These are phyloP conservation scores for Congeria kusceri DNA, from an alignment of 2,888 invertebrate species.

Conservation along the genomic window DNA sequence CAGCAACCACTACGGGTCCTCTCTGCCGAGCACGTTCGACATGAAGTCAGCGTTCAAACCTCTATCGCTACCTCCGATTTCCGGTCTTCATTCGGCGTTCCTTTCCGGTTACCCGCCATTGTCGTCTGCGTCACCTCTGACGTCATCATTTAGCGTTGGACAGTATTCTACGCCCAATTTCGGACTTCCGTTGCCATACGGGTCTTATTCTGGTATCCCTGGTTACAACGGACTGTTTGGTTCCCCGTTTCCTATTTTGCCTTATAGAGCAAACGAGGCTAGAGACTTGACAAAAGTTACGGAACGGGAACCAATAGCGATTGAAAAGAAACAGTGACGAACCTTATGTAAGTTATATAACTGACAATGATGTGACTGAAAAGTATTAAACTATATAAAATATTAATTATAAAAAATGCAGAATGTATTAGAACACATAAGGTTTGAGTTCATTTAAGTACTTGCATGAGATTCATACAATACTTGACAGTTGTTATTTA, in stretches of 20 bases:
- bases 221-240: conserved; percentile 68
- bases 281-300: conserved; percentile 30
- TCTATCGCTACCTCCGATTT: conserved; percentile 66
- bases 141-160: conserved; percentile 61
- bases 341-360: neutral
- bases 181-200: conserved; percentile 49
- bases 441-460: too few species aligned
- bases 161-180: conserved; percentile 48
- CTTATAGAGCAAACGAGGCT: conserved; percentile 61
- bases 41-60: conserved; percentile 85
- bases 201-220: conserved; percentile 55
- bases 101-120: conserved; percentile 65
- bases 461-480: too few species aligned
- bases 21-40: conserved; percentile 65
- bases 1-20: conserved; percentile 50
- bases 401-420: too few species aligned
- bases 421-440: too few species aligned
- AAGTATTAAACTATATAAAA: too few species aligned
- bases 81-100: conserved; percentile 81
- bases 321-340: conserved; percentile 34
- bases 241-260: conserved; percentile 73
- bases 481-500: too few species aligned
- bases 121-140: conserved; percentile 58
- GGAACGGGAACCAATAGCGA: conserved; percentile 19
- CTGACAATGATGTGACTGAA: too few species aligned